Base-by-base conservation (phyloP, 1,140 invertebrate species). In the Battus philenor region DNA sequence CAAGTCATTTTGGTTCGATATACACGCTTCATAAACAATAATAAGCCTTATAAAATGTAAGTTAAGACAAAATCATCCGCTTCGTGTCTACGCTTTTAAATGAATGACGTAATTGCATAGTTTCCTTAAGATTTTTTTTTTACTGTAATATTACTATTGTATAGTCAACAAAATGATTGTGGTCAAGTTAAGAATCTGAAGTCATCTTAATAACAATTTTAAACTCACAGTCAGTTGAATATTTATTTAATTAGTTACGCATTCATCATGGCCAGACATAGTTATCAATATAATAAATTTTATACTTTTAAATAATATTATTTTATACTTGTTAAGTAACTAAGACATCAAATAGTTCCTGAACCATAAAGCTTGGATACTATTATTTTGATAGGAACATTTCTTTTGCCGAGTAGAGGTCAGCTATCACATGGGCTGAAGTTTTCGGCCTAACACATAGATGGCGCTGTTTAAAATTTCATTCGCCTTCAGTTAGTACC, bases 1-100 rank as follows among this genome's bases (percentile, higher is more conserved):
- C 49, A 60, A 58, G 55, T 27, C 32, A 45, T 27, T 33, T 47
- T 33, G 20, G 33, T 34, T 26, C 15, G 20, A 27, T 8, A 16
- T n/a, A 17, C n/a, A 11, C 10, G 33, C 8, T 18, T 20, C 9
- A 18, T 36, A 41, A 41, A 29, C 9, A 5, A 41, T 9, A 27
- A 13, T 41, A 29, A 16, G 24, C 38, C 13, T 27, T 29, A 17
- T n/a, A 12, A 16, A 10, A 15, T 10, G 12, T 11, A 7, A 1
- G 17, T 7, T 29, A 41, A 29, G 38, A 29, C 15, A 30, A 29
- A 41, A 41, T 27, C 36, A 24, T 15, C 38, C 29, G 24, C 8
- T 27, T 1, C 10, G 24, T 24, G 13, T 32, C 7, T 4, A 11
- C 16, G 3, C 10, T 32, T 7, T 5, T 2, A 13, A 4, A 17